Evolutionary conservation across 2,113 vertebrate genomes (phyloP).

Genomic region (Pygoscelis antarcticus): DNA sequence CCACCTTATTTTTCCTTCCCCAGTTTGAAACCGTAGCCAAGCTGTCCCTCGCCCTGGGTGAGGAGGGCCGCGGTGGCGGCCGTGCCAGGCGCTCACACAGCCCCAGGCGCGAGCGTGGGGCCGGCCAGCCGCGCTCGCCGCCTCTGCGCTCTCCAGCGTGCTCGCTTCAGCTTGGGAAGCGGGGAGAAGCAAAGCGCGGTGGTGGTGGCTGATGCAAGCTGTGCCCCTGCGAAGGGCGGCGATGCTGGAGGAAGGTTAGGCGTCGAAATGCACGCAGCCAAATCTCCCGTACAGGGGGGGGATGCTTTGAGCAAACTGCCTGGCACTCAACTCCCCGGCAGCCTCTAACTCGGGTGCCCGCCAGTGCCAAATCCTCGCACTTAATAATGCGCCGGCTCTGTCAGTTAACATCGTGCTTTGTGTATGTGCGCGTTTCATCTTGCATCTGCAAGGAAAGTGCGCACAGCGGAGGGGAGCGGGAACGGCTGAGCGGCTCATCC

Average conservation of each 20-base stretch:
- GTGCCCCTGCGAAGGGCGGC: neutral
- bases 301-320: accelerated
- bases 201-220: neutral
- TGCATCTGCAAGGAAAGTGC: accelerated
- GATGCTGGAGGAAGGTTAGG: neutral
- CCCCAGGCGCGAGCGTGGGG: accelerated
- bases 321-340: neutral
- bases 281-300: accelerated
- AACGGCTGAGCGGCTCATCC: neutral
- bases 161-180: neutral
- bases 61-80: neutral
- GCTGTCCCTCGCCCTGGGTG: neutral
- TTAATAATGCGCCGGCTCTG: accelerated
- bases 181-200: accelerated
- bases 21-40: conserved; percentile 19
- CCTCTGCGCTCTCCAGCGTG: accelerated
- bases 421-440: neutral
- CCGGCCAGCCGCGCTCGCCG: neutral
- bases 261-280: accelerated
- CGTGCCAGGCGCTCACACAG: neutral
- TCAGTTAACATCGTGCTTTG: neutral
- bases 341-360: neutral
- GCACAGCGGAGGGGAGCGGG: neutral
- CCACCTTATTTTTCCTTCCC: conserved; percentile 36
- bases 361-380: neutral